phyloP scores from a whole-genome alignment of 2,113 vertebrate genomes.

The Psilopogon haemacephalus region DNA sequence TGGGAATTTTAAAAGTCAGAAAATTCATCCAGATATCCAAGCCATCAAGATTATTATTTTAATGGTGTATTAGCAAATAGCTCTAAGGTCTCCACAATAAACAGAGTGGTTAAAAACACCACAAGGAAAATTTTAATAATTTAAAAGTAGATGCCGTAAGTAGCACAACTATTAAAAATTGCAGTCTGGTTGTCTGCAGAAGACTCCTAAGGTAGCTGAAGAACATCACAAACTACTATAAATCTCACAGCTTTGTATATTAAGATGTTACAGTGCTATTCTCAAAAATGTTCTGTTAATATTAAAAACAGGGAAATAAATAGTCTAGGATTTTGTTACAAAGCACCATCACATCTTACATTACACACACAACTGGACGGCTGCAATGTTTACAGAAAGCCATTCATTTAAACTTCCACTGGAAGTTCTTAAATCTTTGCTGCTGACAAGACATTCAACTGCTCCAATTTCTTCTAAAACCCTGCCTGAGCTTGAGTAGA shows the following conservation, averaged over 20 bases:
- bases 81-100: neutral
- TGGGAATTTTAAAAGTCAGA: neutral
- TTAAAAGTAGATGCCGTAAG: neutral
- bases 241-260: neutral
- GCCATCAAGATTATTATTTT: neutral
- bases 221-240: neutral
- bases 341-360: neutral
- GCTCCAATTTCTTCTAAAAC: neutral
- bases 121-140: neutral
- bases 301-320: neutral
- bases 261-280: neutral
- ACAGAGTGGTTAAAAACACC: neutral
- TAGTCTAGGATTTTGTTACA: neutral
- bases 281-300: neutral
- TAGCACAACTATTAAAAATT: neutral
- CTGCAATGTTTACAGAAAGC: neutral
- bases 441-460: conserved; percentile 7
- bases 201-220: neutral
- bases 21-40: neutral
- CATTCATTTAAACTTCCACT: conserved; percentile 12
- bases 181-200: neutral
- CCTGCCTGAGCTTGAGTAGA: neutral
- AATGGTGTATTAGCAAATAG: neutral
- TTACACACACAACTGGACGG: neutral
- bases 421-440: conserved; percentile 27